Conservation (phyloP, 2,888 invertebrate genomes). For the Platycnemis pennipes region DNA sequence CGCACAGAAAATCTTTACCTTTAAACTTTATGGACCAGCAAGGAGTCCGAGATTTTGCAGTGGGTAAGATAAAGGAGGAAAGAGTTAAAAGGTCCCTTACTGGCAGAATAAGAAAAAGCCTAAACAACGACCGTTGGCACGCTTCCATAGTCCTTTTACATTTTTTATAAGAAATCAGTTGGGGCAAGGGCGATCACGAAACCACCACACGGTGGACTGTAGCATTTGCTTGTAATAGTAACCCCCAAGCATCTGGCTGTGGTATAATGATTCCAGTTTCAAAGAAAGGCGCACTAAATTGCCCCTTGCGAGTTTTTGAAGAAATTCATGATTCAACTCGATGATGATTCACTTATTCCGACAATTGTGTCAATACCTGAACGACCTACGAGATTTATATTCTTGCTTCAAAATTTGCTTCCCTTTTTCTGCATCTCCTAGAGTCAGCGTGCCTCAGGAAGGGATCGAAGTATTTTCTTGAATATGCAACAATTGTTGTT, state of each 20-base stretch:
- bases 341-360: neutral
- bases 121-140: neutral
- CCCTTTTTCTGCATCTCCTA: neutral
- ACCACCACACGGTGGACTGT: neutral
- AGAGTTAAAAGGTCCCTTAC: neutral
- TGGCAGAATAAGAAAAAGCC: neutral
- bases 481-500: neutral
- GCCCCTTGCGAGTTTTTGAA: neutral
- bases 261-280: too few species aligned
- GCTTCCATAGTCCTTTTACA: neutral
- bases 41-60: neutral
- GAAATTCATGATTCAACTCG: neutral
- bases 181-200: neutral
- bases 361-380: neutral
- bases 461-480: neutral
- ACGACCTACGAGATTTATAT: neutral
- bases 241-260: too few species aligned
- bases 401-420: neutral
- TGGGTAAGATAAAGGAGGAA: conserved; percentile 20
- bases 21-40: conserved; percentile 21
- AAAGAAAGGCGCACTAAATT: too few species aligned
- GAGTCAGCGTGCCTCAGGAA: too few species aligned
- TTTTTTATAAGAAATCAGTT: neutral
- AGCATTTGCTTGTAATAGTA: too few species aligned
- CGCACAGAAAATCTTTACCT: neutral